These are phyloP conservation scores for Ceraclea dissimilis DNA, from an alignment of 2,888 invertebrate species.

Conservation along the genomic window DNA sequence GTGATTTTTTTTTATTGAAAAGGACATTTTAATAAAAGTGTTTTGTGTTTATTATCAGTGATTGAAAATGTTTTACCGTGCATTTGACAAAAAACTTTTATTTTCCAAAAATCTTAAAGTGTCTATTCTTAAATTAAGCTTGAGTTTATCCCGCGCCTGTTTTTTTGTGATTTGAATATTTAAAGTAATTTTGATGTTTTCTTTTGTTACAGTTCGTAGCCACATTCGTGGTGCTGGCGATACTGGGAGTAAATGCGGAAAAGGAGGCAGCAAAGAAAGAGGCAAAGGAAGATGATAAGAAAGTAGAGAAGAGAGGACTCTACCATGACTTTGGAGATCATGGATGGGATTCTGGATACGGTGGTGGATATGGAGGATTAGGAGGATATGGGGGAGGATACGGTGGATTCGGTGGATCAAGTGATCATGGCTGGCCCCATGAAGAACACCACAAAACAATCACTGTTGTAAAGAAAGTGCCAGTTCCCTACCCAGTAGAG, in stretches of 20 bases:
- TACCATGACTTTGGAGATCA: constrained; percentile 49
- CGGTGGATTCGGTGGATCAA: constrained; percentile 26
- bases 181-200: constrained; percentile 15
- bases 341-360: constrained; percentile 25
- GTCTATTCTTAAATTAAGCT: too few relatives aligned
- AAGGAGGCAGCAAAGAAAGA: constrained; percentile 50
- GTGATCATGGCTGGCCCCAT: constrained; percentile 31
- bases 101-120: too few relatives aligned
- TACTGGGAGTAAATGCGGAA: constrained; percentile 52
- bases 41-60: too few relatives aligned
- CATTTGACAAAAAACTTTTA: too few relatives aligned
- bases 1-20: too few relatives aligned
- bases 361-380: constrained; percentile 27
- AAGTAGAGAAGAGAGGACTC: constrained; percentile 62
- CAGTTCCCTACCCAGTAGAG: constrained; percentile 66
- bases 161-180: not conserved
- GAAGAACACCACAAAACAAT: constrained; percentile 60
- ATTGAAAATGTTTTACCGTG: too few relatives aligned
- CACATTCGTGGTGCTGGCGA: constrained; percentile 54
- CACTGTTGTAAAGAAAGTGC: constrained; percentile 67
- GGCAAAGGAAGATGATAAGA: constrained; percentile 43
- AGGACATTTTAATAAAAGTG: too few relatives aligned
- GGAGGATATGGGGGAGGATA: constrained; percentile 27
- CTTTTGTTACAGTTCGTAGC: constrained; percentile 44
- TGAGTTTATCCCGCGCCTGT: too few relatives aligned